A percentile compares a stretch with the other conserved stretches of the same genome.
phyloP scores from a whole-genome alignment of 2,797 vertebrate species.

The Enteromius treurensis region DNA sequence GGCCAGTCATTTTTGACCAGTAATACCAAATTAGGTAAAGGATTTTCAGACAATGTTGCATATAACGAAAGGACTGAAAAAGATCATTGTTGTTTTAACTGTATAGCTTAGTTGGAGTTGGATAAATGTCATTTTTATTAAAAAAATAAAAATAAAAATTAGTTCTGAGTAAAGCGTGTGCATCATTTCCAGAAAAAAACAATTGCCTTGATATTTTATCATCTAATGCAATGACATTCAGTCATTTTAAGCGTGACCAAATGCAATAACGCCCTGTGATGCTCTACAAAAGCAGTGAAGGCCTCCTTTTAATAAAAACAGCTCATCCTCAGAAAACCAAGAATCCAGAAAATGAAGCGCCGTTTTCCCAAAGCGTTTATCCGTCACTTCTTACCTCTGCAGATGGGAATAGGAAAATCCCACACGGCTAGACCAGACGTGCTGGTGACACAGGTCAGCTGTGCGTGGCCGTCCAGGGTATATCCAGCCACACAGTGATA shows the following conservation, averaged over 20 bases:
- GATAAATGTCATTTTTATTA: not conserved
- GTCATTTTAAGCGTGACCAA: not conserved
- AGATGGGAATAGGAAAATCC: slow-evolving; percentile 97
- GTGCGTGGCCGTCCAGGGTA: slow-evolving; percentile 92
- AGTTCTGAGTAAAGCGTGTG: not conserved
- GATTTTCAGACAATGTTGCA: not conserved
- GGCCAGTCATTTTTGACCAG: not conserved
- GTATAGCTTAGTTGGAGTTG: not conserved
- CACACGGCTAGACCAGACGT: slow-evolving; percentile 87
- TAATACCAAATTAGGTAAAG: not conserved
- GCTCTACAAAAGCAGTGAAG: not conserved
- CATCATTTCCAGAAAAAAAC: not conserved
- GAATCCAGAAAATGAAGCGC: not conserved
- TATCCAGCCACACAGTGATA: slow-evolving; percentile 94
- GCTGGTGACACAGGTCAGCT: slow-evolving; percentile 90
- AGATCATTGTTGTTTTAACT: not conserved
- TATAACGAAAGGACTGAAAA: not conserved
- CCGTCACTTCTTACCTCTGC: slow-evolving; percentile 85
- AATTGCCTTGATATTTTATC: slow-evolving; percentile 1
- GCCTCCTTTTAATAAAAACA: not conserved
- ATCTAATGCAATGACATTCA: not conserved
- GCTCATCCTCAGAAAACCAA: not conserved
- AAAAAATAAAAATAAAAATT: not conserved
- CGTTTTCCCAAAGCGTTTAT: not conserved
- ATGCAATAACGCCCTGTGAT: not conserved